These are phyloP conservation scores for Apamea epomidion DNA, from an alignment of 2,888 invertebrate genomes.

Conservation along the genomic window DNA sequence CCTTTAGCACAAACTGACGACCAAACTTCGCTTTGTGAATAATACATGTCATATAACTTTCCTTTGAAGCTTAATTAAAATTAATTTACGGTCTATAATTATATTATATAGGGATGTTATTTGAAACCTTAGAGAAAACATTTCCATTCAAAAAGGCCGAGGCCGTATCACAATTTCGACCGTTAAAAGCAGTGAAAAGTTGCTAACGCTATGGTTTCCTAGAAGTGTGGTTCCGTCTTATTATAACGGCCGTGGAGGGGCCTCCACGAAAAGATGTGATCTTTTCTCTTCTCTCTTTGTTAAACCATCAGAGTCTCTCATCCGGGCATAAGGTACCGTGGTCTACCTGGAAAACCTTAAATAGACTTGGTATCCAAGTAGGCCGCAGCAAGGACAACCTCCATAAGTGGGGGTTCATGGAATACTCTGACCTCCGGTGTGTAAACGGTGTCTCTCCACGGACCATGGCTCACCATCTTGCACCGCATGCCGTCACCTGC, in stretches of 20 bases:
- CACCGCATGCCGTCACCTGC: too few species aligned
- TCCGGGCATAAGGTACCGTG: too few species aligned
- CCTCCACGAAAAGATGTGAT: too few species aligned
- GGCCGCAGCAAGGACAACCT: too few species aligned
- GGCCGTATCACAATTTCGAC: slow-evolving; percentile 12
- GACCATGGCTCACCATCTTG: too few species aligned
- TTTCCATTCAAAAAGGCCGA: slow-evolving; percentile 36
- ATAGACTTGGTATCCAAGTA: too few species aligned
- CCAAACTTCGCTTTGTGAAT: slow-evolving; percentile 54
- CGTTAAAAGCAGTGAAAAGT: slow-evolving; percentile 3
- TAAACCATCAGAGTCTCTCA: too few species aligned
- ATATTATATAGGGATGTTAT: slow-evolving; percentile 47
- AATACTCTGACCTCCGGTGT: too few species aligned
- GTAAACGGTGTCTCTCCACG: too few species aligned
- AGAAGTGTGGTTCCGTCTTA: not conserved
- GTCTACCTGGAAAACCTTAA: too few species aligned
- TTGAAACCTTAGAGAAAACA: slow-evolving; percentile 41
- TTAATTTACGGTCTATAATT: slow-evolving; percentile 47
- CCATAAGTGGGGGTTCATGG: too few species aligned
- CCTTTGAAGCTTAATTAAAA: slow-evolving; percentile 39
- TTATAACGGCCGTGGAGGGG: not conserved
- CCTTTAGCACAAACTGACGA: slow-evolving; percentile 40
- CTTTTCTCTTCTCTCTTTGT: too few species aligned
- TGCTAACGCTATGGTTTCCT: not conserved
- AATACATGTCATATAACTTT: slow-evolving; percentile 41